A percentile compares a stretch with the other conserved stretches of the same genome.
Evolutionary conservation across 2,888 invertebrate genomes (phyloP).

Genomic region (Cataglyphis albicans): DNA sequence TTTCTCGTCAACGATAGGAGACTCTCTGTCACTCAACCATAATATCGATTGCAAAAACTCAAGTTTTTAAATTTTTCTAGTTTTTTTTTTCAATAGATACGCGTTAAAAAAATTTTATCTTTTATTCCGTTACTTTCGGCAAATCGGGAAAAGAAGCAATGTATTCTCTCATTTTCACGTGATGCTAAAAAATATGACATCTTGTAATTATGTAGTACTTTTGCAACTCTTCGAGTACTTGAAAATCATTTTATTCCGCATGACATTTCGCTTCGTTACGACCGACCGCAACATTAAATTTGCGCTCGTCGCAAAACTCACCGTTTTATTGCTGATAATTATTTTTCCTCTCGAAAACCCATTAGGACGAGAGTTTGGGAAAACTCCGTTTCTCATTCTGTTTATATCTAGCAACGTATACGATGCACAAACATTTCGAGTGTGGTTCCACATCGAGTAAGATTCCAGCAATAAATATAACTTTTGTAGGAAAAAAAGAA

Average conservation of each 20-base stretch:
- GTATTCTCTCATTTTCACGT: constrained; percentile 35
- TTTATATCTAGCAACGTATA: not conserved
- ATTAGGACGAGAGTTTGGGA: constrained; percentile 4
- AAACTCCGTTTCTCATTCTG: constrained; percentile 15
- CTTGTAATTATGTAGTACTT: constrained; percentile 42
- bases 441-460: not conserved
- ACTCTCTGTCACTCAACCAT: constrained; percentile 25
- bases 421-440: not conserved
- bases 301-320: not conserved
- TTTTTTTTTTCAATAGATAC: not conserved
- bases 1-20: not conserved
- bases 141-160: not conserved
- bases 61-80: not conserved
- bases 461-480: not conserved
- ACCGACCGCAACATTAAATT: constrained; percentile 5
- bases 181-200: constrained; percentile 42
- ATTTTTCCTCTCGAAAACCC: not conserved
- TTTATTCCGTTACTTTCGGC: constrained; percentile 23
- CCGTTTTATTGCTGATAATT: not conserved
- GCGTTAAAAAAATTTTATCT: constrained; percentile 33
- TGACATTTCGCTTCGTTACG: constrained; percentile 8
- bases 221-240: constrained; percentile 19
- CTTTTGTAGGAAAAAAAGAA: not conserved
- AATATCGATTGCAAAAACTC: constrained; percentile 33
- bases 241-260: constrained; percentile 13